These are phyloP conservation scores for Centropus unirufus DNA, from an alignment of 2,113 vertebrate species.

Conservation along the genomic window DNA sequence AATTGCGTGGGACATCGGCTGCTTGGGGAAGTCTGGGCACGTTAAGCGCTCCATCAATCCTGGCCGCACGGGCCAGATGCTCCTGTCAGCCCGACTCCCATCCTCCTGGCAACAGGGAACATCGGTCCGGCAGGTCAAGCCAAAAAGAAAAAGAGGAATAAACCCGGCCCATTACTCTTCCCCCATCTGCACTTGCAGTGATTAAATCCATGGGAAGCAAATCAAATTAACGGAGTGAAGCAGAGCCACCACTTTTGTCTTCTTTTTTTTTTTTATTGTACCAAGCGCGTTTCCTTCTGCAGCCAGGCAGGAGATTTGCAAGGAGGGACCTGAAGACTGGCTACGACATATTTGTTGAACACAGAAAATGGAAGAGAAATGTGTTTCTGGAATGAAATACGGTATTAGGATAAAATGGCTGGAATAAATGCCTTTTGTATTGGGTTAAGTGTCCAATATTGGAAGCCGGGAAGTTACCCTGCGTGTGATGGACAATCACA, in stretches of 20 bases:
- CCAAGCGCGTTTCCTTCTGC: neutral
- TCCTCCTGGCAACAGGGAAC: neutral
- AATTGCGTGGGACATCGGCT: neutral
- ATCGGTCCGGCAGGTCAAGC: neutral
- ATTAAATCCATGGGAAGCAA: slow-evolving; percentile 5
- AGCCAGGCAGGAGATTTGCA: neutral
- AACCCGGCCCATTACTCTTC: neutral
- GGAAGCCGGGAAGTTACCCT: neutral
- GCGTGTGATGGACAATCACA: neutral
- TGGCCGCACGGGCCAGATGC: neutral
- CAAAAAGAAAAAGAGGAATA: neutral
- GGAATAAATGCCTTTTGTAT: neutral
- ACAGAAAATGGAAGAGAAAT: neutral
- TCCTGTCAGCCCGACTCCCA: neutral
- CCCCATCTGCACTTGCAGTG: neutral
- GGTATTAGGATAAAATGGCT: neutral
- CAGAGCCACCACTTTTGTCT: neutral
- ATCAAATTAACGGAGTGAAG: neutral
- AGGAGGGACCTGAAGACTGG: neutral
- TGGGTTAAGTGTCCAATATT: neutral
- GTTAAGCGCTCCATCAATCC: neutral
- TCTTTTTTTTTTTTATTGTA: neutral
- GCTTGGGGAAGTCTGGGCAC: neutral
- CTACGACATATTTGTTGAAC: neutral
- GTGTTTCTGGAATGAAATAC: neutral